Evolutionary conservation across 1,140 invertebrate genomes (phyloP).

Genomic region (Colletes gigas): DNA sequence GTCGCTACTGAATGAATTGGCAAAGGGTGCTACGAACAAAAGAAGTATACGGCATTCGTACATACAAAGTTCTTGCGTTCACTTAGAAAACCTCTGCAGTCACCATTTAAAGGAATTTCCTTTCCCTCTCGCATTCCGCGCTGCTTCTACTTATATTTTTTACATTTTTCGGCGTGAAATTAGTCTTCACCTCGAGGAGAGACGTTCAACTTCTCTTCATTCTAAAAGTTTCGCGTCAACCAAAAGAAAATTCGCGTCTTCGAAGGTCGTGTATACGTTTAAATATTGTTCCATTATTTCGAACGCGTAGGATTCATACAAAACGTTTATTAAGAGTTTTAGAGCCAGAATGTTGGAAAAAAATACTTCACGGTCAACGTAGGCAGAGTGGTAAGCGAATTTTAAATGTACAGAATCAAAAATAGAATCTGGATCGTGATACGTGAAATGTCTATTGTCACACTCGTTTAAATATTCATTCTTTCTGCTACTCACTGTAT

Average conservation of each 20-base stretch:
- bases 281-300: too few species aligned
- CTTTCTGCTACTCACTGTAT: too few species aligned
- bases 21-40: slow-evolving; percentile 36
- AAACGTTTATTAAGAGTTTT: too few species aligned
- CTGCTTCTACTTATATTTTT: background rate
- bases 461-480: background rate
- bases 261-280: too few species aligned
- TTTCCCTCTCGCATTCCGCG: background rate
- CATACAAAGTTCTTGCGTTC: slow-evolving; percentile 24
- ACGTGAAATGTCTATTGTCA: too few species aligned
- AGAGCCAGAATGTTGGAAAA: too few species aligned
- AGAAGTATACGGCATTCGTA: slow-evolving; percentile 18
- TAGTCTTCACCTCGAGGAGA: background rate
- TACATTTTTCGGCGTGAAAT: background rate
- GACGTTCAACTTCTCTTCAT: background rate
- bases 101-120: slow-evolving; percentile 17
- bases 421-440: too few species aligned
- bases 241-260: background rate
- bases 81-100: slow-evolving; percentile 3
- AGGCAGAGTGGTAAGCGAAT: background rate
- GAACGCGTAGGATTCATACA: too few species aligned
- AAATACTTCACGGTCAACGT: background rate
- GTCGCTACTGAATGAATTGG: slow-evolving; percentile 32
- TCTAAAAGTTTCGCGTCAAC: too few species aligned
- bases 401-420: too few species aligned